Base-by-base conservation (phyloP, 2,797 vertebrate genomes). In the Parotocinclus haroldoi region DNA sequence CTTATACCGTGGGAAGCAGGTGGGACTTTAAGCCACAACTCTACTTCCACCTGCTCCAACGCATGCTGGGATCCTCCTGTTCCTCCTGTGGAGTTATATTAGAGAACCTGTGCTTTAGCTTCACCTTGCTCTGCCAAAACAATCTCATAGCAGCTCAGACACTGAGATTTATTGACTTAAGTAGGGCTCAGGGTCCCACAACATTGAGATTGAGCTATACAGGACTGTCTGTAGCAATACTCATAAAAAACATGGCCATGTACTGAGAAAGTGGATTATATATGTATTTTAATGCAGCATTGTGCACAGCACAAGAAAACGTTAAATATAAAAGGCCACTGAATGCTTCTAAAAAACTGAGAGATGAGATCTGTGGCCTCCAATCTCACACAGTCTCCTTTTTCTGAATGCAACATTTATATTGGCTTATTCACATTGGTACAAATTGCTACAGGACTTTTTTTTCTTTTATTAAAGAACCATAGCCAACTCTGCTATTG, bases 371-470 rank as follows among this genome's bases (percentile, higher is more conserved):
- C 69, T 75, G 68, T 46, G 66, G 79, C 74, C 76, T 60, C 72
- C 58, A 71, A 68, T 65, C 52, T 46, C 63, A 48, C 63, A 46
- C 52, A 4, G 38, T 38, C 17, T 53, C n/a, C 19, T 46, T 65
- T 85, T 84, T 83, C 82, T 81, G 74, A 68, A 81, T 80, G 78
- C 60, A 27, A 72, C 65, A 64, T 72, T 74, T 78, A 80, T 69
- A 1, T 56, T 44, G 71, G 81, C 50, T 52, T 78, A 61, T 44
- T 68, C 63, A 58, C 73, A 71, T 67, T 78, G 42, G 54, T 81
- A 83, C 77, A 85, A 82, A 83, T 71, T 68, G 37, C 63, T 70
- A 68, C 68, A 64, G 71, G 56, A 58, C 78, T 70, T 40, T 50
- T 66, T 80, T 84, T 83, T 63, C 55, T 56, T 80, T 79, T 73